Evolutionary conservation across 2,113 vertebrate genomes (phyloP), one percentile per base, ranked within the genome.

Genomic region (Sorex araneus): DNA sequence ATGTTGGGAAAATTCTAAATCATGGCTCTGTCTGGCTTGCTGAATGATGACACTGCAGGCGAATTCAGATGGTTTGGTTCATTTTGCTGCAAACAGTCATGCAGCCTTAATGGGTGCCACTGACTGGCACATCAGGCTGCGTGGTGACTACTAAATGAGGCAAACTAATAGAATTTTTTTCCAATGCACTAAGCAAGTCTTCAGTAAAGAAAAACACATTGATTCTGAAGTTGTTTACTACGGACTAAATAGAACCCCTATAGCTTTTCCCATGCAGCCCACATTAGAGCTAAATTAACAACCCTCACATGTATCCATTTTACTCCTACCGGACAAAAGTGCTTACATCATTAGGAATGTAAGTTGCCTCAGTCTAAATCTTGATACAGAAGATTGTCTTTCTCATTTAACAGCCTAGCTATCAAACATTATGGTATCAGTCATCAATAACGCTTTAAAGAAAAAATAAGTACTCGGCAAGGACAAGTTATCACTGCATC

Each of bases 151-250:
- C 73, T 94, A 95, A 95, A 96, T 83, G 82, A 90, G 77, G 71
- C 82, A 96, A 96, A 97, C 70, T 93, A 97, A 93, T 43, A 92
- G 66, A 95, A 28, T 85, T 95, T 94, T 97, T 97, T 97, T 92
- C 82, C 28, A 12, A 64, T 60, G 66, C 80, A 95, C 79, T 94
- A 96, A 97, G 78, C 63, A 95, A 94, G 47, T 82, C 9, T 36
- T 95, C 81, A 92, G 30, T 43, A 80, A 96, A 95, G 90, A 94
- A 95, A 96, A 95, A 54, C 15, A 86, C 75, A 93, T 85, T 36
- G 18, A 92, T 97, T 97, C 80, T 70, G 16, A 95, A 27, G 10
- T 75, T 94, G 76, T 89, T 96, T 97, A 75, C 79, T 93, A 94
- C 57, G 32, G 85, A 30, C 43, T 96, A 92, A 97, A 97, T 47